Conservation (phyloP, 2,888 invertebrate species). For the Andrena bucephala region DNA sequence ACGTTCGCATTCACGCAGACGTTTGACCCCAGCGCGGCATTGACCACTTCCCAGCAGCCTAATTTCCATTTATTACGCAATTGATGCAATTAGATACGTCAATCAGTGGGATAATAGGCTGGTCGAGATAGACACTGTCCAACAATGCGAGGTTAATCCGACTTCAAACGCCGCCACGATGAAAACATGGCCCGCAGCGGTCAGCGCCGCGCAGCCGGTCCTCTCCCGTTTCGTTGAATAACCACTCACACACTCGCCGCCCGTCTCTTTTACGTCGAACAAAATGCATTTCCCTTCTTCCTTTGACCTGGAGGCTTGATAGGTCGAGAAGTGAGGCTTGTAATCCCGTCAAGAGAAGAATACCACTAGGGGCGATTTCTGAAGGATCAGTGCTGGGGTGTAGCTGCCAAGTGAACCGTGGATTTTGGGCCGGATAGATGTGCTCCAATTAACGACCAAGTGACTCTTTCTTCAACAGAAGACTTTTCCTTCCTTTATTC, state of each 20-base stretch:
- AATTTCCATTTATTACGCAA: constrained; percentile 78
- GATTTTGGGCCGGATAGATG: too few species aligned
- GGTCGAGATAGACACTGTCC: constrained; percentile 48
- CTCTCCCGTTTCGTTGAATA: constrained; percentile 8
- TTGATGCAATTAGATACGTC: constrained; percentile 77
- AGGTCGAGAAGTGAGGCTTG: not conserved
- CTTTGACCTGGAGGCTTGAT: not conserved
- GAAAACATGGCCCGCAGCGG: constrained; percentile 21
- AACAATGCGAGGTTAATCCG: constrained; percentile 55
- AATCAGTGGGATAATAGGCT: constrained; percentile 71
- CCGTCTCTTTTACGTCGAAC: not conserved
- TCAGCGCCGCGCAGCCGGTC: not conserved
- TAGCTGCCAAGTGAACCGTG: too few species aligned
- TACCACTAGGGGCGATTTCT: not conserved
- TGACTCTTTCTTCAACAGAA: too few species aligned
- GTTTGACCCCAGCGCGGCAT: constrained; percentile 71
- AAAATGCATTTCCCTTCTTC: not conserved
- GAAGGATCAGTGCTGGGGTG: too few species aligned
- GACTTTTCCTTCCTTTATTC: too few species aligned
- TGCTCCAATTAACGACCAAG: too few species aligned
- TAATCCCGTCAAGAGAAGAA: not conserved
- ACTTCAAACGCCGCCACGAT: constrained; percentile 42
- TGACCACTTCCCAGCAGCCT: constrained; percentile 70
- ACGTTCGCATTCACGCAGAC: constrained; percentile 39
- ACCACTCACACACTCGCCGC: not conserved